Evolutionary conservation across 2,113 vertebrate species (phyloP).

Genomic region (Notothenia rossii): DNA sequence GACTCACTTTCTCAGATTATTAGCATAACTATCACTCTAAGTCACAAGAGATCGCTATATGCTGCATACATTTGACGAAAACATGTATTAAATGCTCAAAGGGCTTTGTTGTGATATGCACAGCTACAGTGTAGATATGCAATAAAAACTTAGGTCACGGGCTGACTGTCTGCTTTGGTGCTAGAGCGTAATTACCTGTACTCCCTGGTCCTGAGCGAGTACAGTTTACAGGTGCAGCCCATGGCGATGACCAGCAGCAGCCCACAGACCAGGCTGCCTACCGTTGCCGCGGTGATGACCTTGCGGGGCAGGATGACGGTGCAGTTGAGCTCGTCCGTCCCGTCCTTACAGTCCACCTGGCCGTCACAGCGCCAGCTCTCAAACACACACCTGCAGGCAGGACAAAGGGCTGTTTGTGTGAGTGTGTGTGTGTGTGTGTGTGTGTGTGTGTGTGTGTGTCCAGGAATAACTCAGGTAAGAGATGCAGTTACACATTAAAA

Average conservation of each 20-base stretch:
- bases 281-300: conserved; percentile 91
- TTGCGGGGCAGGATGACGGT: conserved; percentile 89
- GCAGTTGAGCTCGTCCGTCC: conserved; percentile 90
- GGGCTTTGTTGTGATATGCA: no score
- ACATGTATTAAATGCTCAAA: no score
- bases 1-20: conserved; percentile 22
- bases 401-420: conserved; percentile 25
- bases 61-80: not conserved
- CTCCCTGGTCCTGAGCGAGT: conserved; percentile 89
- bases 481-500: not conserved
- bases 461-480: not conserved
- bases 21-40: not conserved
- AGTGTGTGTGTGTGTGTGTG: no score
- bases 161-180: no score
- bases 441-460: no score
- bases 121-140: no score
- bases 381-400: conserved; percentile 87
- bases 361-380: conserved; percentile 94
- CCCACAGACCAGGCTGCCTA: conserved; percentile 92
- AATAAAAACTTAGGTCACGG: no score
- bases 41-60: not conserved
- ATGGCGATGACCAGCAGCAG: conserved; percentile 92
- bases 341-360: conserved; percentile 91
- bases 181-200: conserved; percentile 76
- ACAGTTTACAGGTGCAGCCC: conserved; percentile 93